A percentile compares a stretch with the other conserved stretches of the same genome.
phyloP scores from a whole-genome alignment of 2,113 vertebrate genomes.

The Toxotes jaculatrix region DNA sequence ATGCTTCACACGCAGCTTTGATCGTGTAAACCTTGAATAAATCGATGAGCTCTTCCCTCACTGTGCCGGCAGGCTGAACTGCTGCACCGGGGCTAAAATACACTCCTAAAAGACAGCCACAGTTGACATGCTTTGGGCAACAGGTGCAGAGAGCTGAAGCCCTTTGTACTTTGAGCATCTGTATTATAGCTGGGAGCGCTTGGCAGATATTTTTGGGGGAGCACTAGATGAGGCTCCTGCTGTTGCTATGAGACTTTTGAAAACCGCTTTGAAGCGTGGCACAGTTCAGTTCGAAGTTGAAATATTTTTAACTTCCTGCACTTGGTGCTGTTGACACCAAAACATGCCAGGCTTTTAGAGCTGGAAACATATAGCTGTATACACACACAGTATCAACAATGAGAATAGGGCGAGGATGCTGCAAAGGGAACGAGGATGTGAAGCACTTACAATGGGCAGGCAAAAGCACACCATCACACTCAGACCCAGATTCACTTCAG shows the following conservation, averaged over 20 bases:
- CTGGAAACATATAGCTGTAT: background rate
- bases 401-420: background rate
- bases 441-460: background rate
- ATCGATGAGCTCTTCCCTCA: slow-evolving; percentile 39
- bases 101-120: slow-evolving; percentile 49
- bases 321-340: slow-evolving; percentile 28
- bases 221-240: slow-evolving; percentile 29
- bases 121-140: slow-evolving; percentile 50
- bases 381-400: background rate
- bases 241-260: slow-evolving; percentile 48
- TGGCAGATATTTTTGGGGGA: slow-evolving; percentile 55
- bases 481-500: background rate
- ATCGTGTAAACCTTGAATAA: slow-evolving; percentile 43
- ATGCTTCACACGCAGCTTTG: slow-evolving; percentile 37
- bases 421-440: background rate
- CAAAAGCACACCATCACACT: no score
- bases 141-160: slow-evolving; percentile 43
- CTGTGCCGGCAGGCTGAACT: slow-evolving; percentile 34
- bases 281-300: slow-evolving; percentile 29
- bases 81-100: slow-evolving; percentile 22
- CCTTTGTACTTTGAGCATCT: slow-evolving; percentile 63
- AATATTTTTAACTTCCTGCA: slow-evolving; percentile 34
- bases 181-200: slow-evolving; percentile 51
- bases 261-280: slow-evolving; percentile 42
- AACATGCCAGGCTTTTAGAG: background rate